These are phyloP conservation scores for Digitonthophagus gazella DNA, from an alignment of 2,888 invertebrate genomes.

Conservation along the genomic window DNA sequence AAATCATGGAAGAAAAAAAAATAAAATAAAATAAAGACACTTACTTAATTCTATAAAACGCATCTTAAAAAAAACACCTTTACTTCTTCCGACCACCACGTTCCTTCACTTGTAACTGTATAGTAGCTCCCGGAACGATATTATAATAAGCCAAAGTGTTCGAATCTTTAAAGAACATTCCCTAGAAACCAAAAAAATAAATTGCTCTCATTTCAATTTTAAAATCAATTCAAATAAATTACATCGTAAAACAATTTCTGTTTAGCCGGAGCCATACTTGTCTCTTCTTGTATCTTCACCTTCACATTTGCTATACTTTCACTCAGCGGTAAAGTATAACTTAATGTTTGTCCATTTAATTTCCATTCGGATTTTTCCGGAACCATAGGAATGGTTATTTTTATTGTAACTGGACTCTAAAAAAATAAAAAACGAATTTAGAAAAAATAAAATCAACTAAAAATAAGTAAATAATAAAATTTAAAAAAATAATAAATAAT, in stretches of 20 bases:
- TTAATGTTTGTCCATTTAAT: constrained; percentile 84
- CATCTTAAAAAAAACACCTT: constrained; percentile 35
- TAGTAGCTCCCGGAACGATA: constrained; percentile 76
- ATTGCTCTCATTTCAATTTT: constrained; percentile 11
- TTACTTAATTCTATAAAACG: no score
- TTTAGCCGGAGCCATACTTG: constrained; percentile 94
- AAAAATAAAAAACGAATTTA: no score
- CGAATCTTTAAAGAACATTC: constrained; percentile 97
- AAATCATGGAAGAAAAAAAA: no score
- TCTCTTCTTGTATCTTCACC: constrained; percentile 77
- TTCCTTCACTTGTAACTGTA: constrained; percentile 93
- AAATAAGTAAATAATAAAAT: not conserved
- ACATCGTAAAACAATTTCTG: constrained; percentile 96
- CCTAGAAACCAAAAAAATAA: constrained; percentile 59
- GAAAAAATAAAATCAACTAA: constrained; percentile 6
- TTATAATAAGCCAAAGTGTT: constrained; percentile 96
- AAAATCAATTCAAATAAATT: constrained; percentile 33
- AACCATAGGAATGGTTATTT: constrained; percentile 78
- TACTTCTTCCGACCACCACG: constrained; percentile 97
- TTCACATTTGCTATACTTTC: constrained; percentile 86
- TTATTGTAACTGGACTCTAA: constrained; percentile 75
- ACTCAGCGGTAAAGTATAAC: constrained; percentile 71
- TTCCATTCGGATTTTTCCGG: constrained; percentile 95
- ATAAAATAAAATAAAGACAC: no score
- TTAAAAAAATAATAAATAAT: constrained; percentile 12